Conservation (phyloP, 1,140 invertebrate species). For the Eubasilissa regina region DNA sequence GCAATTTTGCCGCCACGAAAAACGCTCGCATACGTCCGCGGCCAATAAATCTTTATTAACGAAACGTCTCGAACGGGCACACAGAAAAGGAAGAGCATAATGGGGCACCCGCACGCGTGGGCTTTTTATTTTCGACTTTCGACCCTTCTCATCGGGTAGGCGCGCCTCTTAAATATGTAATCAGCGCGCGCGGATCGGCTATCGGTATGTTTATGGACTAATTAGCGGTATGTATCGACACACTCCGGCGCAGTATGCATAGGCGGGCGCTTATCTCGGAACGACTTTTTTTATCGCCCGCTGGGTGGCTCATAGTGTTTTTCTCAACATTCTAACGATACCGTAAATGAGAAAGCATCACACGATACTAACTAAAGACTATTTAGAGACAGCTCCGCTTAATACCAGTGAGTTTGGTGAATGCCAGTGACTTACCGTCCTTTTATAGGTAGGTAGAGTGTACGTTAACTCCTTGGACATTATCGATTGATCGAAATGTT, state of each 20-base stretch:
- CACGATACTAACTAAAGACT: background rate
- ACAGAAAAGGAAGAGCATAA: conserved; percentile 38
- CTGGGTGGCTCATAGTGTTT: conserved; percentile 36
- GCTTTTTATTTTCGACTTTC: conserved; percentile 39
- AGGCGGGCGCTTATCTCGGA: conserved; percentile 14
- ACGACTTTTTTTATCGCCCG: conserved; percentile 39
- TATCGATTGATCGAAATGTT: background rate
- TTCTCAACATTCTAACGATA: conserved; percentile 23
- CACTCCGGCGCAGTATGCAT: conserved; percentile 3
- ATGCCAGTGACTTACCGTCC: conserved; percentile 19
- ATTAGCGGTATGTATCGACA: conserved; percentile 56
- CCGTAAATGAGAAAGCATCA: conserved; percentile 40
- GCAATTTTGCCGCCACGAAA: conserved; percentile 31
- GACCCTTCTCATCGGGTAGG: conserved; percentile 38
- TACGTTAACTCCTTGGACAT: conserved; percentile 5
- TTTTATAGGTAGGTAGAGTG: background rate
- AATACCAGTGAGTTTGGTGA: conserved; percentile 2
- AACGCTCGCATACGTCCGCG: conserved; percentile 16
- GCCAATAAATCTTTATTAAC: conserved; percentile 49
- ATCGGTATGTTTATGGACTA: conserved; percentile 59
- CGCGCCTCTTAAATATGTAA: conserved; percentile 56
- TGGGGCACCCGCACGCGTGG: conserved; percentile 20
- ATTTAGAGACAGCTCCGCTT: conserved; percentile 10
- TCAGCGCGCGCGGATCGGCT: conserved; percentile 53
- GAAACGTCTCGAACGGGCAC: conserved; percentile 31